A percentile compares a stretch with the other conserved stretches of the same genome.
These are phyloP conservation scores for Heliconius congener DNA, from an alignment of 1,140 invertebrate genomes.

Conservation along the genomic window DNA sequence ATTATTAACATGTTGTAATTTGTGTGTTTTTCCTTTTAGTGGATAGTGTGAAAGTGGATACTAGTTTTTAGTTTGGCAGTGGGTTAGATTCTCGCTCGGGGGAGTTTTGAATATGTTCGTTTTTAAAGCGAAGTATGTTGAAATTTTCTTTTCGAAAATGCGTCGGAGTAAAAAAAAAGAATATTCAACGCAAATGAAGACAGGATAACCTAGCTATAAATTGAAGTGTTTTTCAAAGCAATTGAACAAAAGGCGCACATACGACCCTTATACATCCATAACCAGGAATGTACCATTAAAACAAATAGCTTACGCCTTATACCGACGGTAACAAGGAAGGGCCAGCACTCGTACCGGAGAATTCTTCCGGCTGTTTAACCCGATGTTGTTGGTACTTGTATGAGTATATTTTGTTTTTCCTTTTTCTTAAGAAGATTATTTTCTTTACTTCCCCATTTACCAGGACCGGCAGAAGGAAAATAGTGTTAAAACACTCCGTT, in stretches of 20 bases:
- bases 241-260: conserved; percentile 1
- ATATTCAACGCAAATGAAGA: background rate
- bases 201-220: background rate
- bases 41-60: background rate
- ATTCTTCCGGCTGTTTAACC: conserved; percentile 28
- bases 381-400: conserved; percentile 20
- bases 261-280: background rate
- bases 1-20: background rate
- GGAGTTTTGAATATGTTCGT: too few relatives aligned
- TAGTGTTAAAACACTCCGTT: too few relatives aligned
- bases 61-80: background rate
- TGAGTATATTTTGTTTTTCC: conserved; percentile 5
- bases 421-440: too few relatives aligned
- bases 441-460: too few relatives aligned
- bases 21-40: background rate
- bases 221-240: conserved; percentile 9
- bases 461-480: too few relatives aligned
- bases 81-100: background rate
- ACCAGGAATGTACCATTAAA: background rate
- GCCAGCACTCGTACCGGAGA: conserved; percentile 20
- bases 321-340: conserved; percentile 16
- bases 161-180: background rate
- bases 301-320: background rate
- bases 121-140: too few relatives aligned
- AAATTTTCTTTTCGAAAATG: too few relatives aligned